Conservation (phyloP, 2,113 vertebrate species). For the Ochotona princeps region DNA sequence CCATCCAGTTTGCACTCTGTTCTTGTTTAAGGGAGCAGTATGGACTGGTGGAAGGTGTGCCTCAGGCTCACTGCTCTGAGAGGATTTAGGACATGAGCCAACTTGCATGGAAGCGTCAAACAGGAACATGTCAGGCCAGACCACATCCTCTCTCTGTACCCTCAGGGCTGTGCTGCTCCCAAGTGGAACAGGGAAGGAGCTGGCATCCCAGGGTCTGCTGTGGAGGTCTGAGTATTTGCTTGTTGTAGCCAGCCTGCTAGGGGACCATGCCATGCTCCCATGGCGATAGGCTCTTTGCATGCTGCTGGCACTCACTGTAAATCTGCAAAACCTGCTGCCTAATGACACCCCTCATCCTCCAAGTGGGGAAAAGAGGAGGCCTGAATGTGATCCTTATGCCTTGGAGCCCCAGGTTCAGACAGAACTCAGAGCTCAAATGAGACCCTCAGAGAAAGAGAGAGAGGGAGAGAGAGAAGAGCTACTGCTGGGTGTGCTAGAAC, state of each 20-base stretch:
- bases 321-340: background rate
- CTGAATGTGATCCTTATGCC: background rate
- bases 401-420: background rate
- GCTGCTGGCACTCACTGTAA: background rate
- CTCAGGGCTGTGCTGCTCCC: background rate
- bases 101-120: background rate
- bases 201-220: background rate
- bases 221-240: background rate
- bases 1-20: background rate
- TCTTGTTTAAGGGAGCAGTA: background rate
- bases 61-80: background rate
- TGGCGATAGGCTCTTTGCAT: background rate
- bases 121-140: constrained; percentile 5
- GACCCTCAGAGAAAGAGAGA: background rate
- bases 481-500: background rate
- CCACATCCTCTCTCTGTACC: background rate
- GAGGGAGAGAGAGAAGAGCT: background rate
- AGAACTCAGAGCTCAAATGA: background rate
- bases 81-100: constrained; percentile 7
- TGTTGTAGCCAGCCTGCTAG: background rate
- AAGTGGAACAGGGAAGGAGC: no score
- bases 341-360: background rate
- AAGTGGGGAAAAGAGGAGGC: no score
- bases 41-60: background rate
- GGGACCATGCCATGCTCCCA: background rate